A percentile compares a stretch with the other conserved stretches of the same genome.
Conservation (phyloP, 2,797 vertebrate genomes). For the Delichon dasypus region DNA sequence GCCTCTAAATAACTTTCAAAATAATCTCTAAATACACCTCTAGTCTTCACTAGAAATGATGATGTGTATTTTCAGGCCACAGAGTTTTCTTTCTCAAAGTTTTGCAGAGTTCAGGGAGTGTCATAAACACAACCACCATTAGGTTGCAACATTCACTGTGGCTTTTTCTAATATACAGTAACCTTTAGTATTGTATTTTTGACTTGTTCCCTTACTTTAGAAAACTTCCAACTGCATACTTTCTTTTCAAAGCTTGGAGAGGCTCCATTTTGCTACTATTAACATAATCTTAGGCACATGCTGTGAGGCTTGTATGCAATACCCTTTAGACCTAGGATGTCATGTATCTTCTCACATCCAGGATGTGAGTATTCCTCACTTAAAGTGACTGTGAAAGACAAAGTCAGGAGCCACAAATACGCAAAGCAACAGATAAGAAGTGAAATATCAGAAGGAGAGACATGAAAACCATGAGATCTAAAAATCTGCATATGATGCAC, state of each 20-base stretch:
- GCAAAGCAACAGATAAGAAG: background rate
- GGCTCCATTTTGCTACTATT: background rate
- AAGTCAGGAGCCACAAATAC: background rate
- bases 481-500: background rate
- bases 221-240: background rate
- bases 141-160: background rate
- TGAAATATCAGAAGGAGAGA: background rate
- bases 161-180: background rate
- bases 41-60: background rate
- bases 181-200: background rate
- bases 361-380: background rate
- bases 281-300: background rate
- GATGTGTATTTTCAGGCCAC: background rate
- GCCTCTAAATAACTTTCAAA: background rate
- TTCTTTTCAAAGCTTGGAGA: background rate
- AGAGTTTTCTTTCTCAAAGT: background rate
- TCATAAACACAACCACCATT: background rate
- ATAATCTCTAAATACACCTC: background rate
- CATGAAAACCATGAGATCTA: background rate
- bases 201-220: background rate
- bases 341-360: background rate
- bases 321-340: background rate
- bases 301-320: background rate
- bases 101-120: background rate
- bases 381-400: background rate